phyloP scores from a whole-genome alignment of 2,888 invertebrate species.

The Calameuta filiformis region DNA sequence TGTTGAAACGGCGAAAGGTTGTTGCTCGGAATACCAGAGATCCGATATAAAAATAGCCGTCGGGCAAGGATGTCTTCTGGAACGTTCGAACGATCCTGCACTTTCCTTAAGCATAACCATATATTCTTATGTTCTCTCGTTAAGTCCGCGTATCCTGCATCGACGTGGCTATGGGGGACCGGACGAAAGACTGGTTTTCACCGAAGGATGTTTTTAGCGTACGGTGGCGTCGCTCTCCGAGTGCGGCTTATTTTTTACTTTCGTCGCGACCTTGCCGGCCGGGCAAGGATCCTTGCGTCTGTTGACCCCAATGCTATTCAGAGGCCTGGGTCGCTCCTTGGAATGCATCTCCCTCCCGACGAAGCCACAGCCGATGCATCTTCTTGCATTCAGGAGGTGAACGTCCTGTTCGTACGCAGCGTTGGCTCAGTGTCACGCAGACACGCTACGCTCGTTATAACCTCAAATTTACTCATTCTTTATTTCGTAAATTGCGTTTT shows the following conservation, averaged over 20 bases:
- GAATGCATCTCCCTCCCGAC: not conserved
- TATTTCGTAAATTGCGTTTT: too few species aligned
- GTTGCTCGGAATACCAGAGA: too few species aligned
- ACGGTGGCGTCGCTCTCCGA: constrained; percentile 31
- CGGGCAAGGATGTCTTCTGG: not conserved
- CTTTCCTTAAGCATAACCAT: not conserved
- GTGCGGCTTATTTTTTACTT: constrained; percentile 52
- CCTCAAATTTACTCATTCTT: not conserved
- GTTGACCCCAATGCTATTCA: constrained; percentile 48
- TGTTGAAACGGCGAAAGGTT: not conserved
- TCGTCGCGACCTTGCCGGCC: constrained; percentile 56
- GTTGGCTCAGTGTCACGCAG: not conserved
- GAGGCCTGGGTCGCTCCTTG: not conserved
- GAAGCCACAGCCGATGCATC: constrained; percentile 10
- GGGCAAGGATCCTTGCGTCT: constrained; percentile 59
- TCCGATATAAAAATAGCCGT: not conserved
- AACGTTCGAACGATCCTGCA: not conserved
- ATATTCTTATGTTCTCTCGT: not conserved
- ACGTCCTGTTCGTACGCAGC: constrained; percentile 27
- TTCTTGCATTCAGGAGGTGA: constrained; percentile 33
- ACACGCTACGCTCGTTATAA: not conserved
- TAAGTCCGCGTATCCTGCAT: not conserved
- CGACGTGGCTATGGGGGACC: constrained; percentile 16
- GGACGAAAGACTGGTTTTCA: constrained; percentile 54
- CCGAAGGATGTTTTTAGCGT: constrained; percentile 45